phyloP scores from a whole-genome alignment of 2,113 vertebrate genomes.

The Syngnathoides biaculeatus region DNA sequence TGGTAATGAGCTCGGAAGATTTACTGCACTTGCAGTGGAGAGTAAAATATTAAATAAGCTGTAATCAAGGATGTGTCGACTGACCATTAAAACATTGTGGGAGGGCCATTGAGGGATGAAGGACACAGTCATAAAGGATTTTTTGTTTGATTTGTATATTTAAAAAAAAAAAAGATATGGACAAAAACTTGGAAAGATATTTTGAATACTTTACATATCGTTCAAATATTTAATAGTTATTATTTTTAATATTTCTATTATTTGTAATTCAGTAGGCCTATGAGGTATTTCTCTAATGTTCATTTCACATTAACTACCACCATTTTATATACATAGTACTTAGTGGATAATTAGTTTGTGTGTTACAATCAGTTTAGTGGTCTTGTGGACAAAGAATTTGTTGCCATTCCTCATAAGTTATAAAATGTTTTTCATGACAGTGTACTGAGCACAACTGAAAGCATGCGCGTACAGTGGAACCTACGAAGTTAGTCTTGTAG shows the following conservation, averaged over 20 bases:
- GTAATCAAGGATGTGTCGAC: conserved; percentile 36
- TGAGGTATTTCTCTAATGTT: conserved; percentile 20
- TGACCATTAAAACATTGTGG: conserved; percentile 3
- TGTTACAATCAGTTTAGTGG: conserved; percentile 43
- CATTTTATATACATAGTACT: conserved; percentile 9
- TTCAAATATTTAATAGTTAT: too few relatives aligned
- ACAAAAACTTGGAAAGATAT: not conserved
- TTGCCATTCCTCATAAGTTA: not conserved
- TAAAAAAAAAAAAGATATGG: not conserved
- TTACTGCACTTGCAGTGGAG: conserved; percentile 27
- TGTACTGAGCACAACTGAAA: not conserved
- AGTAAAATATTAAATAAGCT: conserved; percentile 14
- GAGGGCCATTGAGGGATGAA: conserved; percentile 1
- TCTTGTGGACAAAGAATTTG: too few relatives aligned
- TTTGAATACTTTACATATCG: too few relatives aligned
- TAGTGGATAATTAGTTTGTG: conserved; percentile 46
- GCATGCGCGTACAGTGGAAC: not conserved
- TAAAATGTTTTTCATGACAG: not conserved
- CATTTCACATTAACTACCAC: conserved; percentile 18
- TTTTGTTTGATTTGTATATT: not conserved
- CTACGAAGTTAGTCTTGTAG: not conserved
- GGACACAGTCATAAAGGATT: not conserved
- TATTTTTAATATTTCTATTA: too few relatives aligned
- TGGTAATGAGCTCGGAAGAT: conserved; percentile 20
- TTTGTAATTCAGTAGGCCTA: too few relatives aligned